Evolutionary conservation across 2,113 vertebrate genomes (phyloP), one percentile per base, ranked within the genome.

Genomic region (Nycticryphes semicollaris): DNA sequence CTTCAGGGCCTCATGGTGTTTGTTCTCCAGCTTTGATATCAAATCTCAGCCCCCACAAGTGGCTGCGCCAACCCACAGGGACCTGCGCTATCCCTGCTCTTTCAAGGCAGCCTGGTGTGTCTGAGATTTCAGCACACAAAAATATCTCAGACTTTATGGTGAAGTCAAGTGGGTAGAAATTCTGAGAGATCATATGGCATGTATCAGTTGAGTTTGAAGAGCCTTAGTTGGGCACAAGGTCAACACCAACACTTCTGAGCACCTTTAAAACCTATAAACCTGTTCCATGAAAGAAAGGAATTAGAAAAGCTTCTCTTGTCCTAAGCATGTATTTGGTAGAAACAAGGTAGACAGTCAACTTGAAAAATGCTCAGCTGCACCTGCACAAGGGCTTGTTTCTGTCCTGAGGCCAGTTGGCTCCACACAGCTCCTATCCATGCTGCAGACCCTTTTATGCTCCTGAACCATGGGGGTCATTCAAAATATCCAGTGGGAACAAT

Each of bases 151-250:
- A 47, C 18, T 45, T 47, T 33, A 54, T 27, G 14, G 8, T 43
- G 54, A 63, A 53, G 37, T 53, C 68, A 64, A 74, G 50, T 10
- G 20, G 51, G 24, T n/a, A 48, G 41, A 85, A 92, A 72, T 39
- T 2, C 39, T 17, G 43, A 43, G 41, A 24, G 12, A 60, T 59
- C 24, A 60, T 1, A 0, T 1, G 1, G 51, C 13, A 12, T 54
- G 6, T 37, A 28, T 24, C 10, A 20, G 33, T 43, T 80, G 50
- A 28, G 10, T 33, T 22, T 64, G 43, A 53, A 53, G 23, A 66
- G 45, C 69, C 1, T 1, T 35, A 48, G 21, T 3, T 60, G 56
- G 28, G 35, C 43, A 68, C 11, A 37, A 70, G 50, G 30, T 47
- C 50, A 83, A 78, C 53, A 27, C 7, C 25, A 39, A 62, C 39